phyloP scores from a whole-genome alignment of 2,797 vertebrate species.

The Pangasius krempfi region DNA sequence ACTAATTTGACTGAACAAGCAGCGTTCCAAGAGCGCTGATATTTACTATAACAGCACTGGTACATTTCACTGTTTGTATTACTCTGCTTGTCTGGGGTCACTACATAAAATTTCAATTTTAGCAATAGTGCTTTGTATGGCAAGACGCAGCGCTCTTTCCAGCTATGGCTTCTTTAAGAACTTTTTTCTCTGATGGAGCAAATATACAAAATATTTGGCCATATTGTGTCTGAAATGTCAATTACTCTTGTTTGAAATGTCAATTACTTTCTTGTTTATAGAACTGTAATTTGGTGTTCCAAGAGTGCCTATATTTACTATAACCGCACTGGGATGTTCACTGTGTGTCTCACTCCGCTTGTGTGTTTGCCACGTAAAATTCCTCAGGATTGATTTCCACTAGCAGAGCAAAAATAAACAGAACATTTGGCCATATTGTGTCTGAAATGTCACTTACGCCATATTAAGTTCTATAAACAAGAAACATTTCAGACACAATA shows the following conservation, averaged over 20 bases:
- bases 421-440: too few species aligned
- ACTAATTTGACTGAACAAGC: background rate
- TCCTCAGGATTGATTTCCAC: too few species aligned
- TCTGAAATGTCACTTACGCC: too few species aligned
- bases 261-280: too few species aligned
- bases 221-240: too few species aligned
- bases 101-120: background rate
- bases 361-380: too few species aligned
- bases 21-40: background rate
- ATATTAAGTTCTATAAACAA: too few species aligned
- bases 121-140: background rate
- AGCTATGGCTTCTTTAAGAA: background rate
- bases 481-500: too few species aligned
- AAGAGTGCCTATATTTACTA: background rate
- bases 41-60: background rate
- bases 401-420: too few species aligned
- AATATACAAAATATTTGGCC: background rate
- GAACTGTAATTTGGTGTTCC: background rate
- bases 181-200: background rate
- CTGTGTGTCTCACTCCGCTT: background rate
- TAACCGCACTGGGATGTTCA: background rate
- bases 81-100: background rate
- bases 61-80: background rate
- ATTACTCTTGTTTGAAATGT: too few species aligned
- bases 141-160: background rate